Base-by-base conservation (phyloP, 2,797 vertebrate genomes). In the Alca torda region DNA sequence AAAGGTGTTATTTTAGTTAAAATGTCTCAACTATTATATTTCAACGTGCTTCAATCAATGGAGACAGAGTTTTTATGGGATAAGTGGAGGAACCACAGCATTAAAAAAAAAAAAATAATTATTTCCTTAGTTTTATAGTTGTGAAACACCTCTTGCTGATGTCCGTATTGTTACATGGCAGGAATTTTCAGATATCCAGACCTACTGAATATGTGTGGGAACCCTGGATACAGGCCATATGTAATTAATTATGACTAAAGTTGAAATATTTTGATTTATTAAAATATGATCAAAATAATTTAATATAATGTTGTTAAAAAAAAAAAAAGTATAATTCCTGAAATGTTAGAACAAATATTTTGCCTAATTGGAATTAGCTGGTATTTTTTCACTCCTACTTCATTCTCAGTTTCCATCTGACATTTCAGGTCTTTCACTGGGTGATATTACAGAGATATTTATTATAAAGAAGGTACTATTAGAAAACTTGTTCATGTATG, bases 401-500 rank as follows among this genome's bases (percentile, higher is more conserved):
- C 24, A 31, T 68, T 75, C 26, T 84, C 41, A 30, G 10, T 81
- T 96, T 90, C 33, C 35, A 18, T 61, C 41, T 90, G 83, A 84
- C 28, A 43, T 88, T 94, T 96, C 5, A 48, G 14, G 4, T 68
- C 28, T 87, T 87, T 81, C 50, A 11, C 30, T 33, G 41, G 28
- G 12, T 30, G 4, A 10, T 88, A 30, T 45, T 54, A 83, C 3
- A 67, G 60, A 85, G 50, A 37, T 16, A 25, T 45, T 93, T 74
- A 6, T 76, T 85, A 60, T 56, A 63, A 69, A 89, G 81, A 75
- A 48, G 35, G 35, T 77, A 20, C 7, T 17, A 13, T n/a, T 23
- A 72, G 81, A 87, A 85, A 76, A n/a, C 19, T 69, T 73, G 35
- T 63, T 94, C 8, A 1, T 46, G 24, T 37, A 43, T 53, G 70